Evolutionary conservation across 2,888 invertebrate species (phyloP), one percentile per base, ranked within the genome.

Genomic region (Salpingus planirostris): DNA sequence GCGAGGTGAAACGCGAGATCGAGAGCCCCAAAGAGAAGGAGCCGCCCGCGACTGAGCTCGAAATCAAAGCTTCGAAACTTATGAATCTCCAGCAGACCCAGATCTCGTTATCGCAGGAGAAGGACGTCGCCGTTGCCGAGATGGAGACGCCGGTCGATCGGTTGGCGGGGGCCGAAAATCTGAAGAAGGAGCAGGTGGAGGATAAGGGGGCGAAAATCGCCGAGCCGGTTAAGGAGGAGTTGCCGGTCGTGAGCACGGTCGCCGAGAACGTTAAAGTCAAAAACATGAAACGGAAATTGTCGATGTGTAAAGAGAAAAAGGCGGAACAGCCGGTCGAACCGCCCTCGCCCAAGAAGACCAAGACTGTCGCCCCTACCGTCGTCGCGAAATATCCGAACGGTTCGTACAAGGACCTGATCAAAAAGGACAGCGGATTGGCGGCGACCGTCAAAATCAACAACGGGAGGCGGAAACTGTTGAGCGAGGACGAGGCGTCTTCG

Each of bases 211-310:
- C 18, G 8, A 8, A 18, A 18, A 8, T 18, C 8, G 5, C 8
- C 11, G 15, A n/a, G 13, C 13, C 24, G 21, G n/a, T 11, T 8
- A 39, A 38, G 21, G 35, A 49, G 29, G 47, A 50, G 22, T 39
- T 49, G 11, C 62, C 60, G 2, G 59, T 60, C 13, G 48, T 59
- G 5, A 60, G 57, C 34, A 65, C 65, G 1, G 65, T 65, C 2
- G 64, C 63, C 1, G 64, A 64, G 47, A 65, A 63, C 33, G 64
- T 64, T 0, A 65, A 65, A 50, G 61, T 65, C 21, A 64, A 65
- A 44, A 64, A 65, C 40, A 65, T 68, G 52, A 71, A 69, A 44
- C 52, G 71, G 33, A 71, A 71, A 50, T 50, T 68, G 15, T 68
- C 69, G 1, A 44, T 66, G 25, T 37, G 36, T 8, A 46, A 44